A percentile compares a stretch with the other conserved stretches of the same genome.
Conservation (phyloP, 2,888 invertebrate species). For the Tetranychus piercei region DNA sequence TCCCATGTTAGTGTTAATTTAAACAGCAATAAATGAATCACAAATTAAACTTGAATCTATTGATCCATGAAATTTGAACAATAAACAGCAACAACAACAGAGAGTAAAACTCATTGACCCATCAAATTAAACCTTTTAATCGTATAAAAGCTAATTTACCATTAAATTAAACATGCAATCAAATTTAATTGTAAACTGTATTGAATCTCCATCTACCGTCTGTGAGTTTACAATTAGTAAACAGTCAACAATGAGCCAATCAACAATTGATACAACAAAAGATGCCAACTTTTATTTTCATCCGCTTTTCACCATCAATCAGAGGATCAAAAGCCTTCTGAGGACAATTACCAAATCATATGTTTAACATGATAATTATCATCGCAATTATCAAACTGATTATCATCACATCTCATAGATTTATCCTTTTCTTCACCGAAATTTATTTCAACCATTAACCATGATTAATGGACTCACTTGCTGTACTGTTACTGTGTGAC, state of each 20-base stretch:
- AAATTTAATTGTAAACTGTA: neutral
- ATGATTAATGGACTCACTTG: too few relatives aligned
- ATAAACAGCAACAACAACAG: neutral
- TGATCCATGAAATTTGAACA: neutral
- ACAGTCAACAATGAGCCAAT: neutral
- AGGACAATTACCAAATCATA: too few relatives aligned
- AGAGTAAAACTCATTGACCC: neutral
- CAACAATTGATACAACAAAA: neutral
- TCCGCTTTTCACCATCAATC: too few relatives aligned
- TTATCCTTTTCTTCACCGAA: too few relatives aligned
- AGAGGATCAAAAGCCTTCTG: too few relatives aligned
- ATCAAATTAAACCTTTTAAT: neutral
- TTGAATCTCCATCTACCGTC: neutral
- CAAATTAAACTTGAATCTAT: neutral
- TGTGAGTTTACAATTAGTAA: neutral
- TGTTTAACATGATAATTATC: too few relatives aligned
- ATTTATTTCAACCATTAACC: too few relatives aligned
- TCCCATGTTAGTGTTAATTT: too few relatives aligned
- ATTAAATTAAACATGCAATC: neutral
- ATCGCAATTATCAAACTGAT: too few relatives aligned
- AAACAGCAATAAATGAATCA: neutral
- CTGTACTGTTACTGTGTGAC: too few relatives aligned
- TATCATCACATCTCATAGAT: too few relatives aligned
- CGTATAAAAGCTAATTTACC: neutral
- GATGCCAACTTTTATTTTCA: too few relatives aligned